These are phyloP conservation scores for Bombus pascuorum DNA, from an alignment of 1,140 invertebrate genomes.

Conservation along the genomic window DNA sequence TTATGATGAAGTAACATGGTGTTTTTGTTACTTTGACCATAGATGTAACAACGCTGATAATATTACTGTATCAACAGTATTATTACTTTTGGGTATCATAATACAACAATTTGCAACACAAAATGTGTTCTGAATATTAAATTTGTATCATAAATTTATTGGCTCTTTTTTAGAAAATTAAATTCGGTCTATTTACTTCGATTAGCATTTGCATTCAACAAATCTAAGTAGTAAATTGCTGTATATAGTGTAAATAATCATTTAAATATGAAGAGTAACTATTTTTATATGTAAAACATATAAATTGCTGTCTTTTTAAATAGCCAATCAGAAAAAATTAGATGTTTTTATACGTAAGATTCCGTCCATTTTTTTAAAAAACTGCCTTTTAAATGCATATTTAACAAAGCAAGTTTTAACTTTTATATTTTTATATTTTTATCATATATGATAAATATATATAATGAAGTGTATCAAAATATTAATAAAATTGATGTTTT, in stretches of 20 bases:
- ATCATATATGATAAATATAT: background rate
- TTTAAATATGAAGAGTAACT: background rate
- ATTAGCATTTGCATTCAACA: background rate
- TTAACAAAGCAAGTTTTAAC: too few relatives aligned
- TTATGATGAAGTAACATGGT: constrained; percentile 93
- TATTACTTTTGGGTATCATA: constrained; percentile 49
- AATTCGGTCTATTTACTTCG: background rate
- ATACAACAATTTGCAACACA: constrained; percentile 55
- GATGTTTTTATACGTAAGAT: background rate
- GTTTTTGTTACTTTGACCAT: constrained; percentile 95
- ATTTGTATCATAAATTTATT: background rate
- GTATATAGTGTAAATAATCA: constrained; percentile 42
- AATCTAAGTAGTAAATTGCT: background rate
- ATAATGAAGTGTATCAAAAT: background rate
- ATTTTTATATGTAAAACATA: background rate
- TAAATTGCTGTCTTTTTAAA: background rate
- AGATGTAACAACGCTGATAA: constrained; percentile 88
- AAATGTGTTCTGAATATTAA: background rate
- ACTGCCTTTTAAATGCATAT: constrained; percentile 7
- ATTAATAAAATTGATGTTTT: constrained; percentile 20
- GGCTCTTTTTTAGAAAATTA: too few relatives aligned
- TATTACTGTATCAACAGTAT: constrained; percentile 62
- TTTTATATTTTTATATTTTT: constrained; percentile 6
- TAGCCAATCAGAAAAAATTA: background rate
- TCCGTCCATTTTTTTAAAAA: constrained; percentile 39